Percentiles rank a stretch among this genome's conserved stretches.
Evolutionary conservation across 2,113 vertebrate genomes (phyloP).

Genomic region (Microcebus griseorufus): DNA sequence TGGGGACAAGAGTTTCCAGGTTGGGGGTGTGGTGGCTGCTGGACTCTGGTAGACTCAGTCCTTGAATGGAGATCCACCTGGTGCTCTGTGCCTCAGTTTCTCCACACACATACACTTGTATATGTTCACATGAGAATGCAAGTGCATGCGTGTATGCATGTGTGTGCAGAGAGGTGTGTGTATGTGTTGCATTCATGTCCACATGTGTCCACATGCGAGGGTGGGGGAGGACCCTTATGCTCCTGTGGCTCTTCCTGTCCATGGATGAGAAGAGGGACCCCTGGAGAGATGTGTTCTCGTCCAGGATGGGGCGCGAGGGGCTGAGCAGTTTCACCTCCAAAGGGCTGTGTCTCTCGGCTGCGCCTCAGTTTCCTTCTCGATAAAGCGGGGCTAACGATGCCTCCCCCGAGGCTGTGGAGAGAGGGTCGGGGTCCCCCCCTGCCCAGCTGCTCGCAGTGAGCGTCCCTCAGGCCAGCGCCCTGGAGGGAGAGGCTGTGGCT

Average conservation of each 20-base stretch:
- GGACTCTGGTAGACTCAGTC: neutral
- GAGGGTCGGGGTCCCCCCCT: neutral
- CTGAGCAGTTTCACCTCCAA: neutral
- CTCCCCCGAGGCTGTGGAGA: fast-evolving
- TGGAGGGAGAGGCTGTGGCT: no score
- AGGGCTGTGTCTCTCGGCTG: fast-evolving
- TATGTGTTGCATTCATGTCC: no score
- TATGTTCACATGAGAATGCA: no score
- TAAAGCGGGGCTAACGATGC: fast-evolving
- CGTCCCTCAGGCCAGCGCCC: fast-evolving
- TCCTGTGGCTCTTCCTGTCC: neutral
- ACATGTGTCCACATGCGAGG: neutral
- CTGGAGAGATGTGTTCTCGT: neutral
- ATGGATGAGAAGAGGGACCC: neutral
- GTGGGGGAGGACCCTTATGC: fast-evolving
- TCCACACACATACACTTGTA: no score
- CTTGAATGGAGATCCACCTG: neutral
- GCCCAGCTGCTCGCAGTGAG: no score
- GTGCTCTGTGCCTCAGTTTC: neutral
- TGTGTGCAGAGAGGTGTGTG: no score
- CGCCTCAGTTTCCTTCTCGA: neutral
- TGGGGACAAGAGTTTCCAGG: neutral
- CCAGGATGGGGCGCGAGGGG: neutral
- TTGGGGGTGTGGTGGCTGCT: neutral
- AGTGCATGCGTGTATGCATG: no score